Evolutionary conservation across 2,888 invertebrate species (phyloP).

Genomic region (Drosophila prostipennis): DNA sequence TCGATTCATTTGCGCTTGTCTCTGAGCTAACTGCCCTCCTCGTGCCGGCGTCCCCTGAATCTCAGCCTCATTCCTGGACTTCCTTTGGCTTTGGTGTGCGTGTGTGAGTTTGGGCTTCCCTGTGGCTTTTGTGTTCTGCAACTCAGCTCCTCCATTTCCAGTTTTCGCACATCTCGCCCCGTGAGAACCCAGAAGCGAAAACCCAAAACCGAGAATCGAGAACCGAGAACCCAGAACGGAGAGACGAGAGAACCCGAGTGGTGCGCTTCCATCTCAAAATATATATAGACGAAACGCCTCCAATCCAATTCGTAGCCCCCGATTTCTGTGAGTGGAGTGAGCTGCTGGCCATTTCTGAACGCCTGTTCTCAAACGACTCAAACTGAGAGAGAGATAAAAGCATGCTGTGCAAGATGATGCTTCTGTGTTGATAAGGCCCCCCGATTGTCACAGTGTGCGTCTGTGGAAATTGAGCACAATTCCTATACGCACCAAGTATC

Average conservation of each 20-base stretch:
- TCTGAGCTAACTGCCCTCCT: neutral
- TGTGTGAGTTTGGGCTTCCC: constrained; percentile 21
- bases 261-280: constrained; percentile 17
- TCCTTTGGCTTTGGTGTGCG: constrained; percentile 32
- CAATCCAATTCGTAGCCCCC: constrained; percentile 8
- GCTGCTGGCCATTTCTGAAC: constrained; percentile 67
- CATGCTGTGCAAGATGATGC: constrained; percentile 80
- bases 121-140: constrained; percentile 30
- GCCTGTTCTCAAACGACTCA: constrained; percentile 82
- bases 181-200: constrained; percentile 32
- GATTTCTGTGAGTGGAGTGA: constrained; percentile 16
- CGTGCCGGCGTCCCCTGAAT: constrained; percentile 1
- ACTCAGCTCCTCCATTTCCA: constrained; percentile 69
- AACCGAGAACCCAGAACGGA: constrained; percentile 14
- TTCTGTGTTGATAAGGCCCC: constrained; percentile 78
- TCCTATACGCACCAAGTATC: constrained; percentile 63
- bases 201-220: constrained; percentile 19
- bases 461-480: constrained; percentile 79
- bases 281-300: constrained; percentile 4
- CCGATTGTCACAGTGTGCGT: constrained; percentile 27
- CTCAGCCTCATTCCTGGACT: constrained; percentile 10
- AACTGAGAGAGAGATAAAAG: constrained; percentile 83
- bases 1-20: constrained; percentile 52
- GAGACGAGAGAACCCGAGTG: constrained; percentile 41
- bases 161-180: constrained; percentile 71